Base-by-base conservation (phyloP, 1,140 invertebrate genomes). In the Helicoverpa zea region DNA sequence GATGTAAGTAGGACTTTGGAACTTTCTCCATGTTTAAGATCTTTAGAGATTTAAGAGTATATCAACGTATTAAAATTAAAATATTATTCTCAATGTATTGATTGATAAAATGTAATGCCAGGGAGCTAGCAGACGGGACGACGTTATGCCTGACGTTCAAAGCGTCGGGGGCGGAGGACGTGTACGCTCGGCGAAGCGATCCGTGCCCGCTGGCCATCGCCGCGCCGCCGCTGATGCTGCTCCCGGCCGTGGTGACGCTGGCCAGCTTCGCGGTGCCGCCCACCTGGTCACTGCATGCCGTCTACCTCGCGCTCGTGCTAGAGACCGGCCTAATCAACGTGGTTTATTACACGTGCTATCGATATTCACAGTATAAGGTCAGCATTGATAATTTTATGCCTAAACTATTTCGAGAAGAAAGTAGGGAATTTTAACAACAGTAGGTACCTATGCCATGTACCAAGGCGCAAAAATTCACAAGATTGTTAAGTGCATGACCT, bases 111-210 rank as follows among this genome's bases (percentile, higher is more conserved):
- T 83, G 74, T 81, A 35, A 18, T 18, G 35, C 51, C 76, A 97
- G 96, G 83, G 97, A 97, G 86, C 88, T 98, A 73, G 96, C 96
- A 30, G 96, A 96, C 75, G 96, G 97, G 81, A 97, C 97, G 3
- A 96, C 95, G 29, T 96, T 96, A 83, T 93, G 97, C 82, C 93
- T 98, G 81, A 95, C 95, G 43, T 98, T 98, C 93, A 96, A 96
- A 74, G 96, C 97, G 78, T 87, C 90, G 1, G 95, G 95, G 18
- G 96, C 96, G 56, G 97, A 98, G 88, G 94, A 93, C 49, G 96
- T 96, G 29, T 98, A 97, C 89, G 95, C 96, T 43, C 94, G 95
- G 12, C 96, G 97, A 59, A 82, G 70, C 5, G 92, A 94, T 77
- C 85, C 89, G 18, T 92, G 87, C 56, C 88, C 91, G 11, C 68